These are phyloP conservation scores for Cheilosia impressa DNA, from an alignment of 2,888 invertebrate species.

Conservation along the genomic window DNA sequence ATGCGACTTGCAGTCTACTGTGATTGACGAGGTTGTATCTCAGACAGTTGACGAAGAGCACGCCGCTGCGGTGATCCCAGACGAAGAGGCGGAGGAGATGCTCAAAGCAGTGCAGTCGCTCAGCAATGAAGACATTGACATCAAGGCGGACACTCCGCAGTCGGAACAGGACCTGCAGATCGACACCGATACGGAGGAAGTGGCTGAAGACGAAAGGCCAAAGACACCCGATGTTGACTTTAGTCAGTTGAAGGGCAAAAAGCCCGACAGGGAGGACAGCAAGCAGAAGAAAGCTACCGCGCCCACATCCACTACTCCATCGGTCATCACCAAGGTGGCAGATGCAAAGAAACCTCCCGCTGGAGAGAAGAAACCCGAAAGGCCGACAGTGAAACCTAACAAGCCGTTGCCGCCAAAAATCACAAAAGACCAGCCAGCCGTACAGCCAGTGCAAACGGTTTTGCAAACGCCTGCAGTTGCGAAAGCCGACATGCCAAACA, in stretches of 20 bases:
- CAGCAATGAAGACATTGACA: conserved; percentile 88
- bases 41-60: conserved; percentile 81
- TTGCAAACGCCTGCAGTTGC: conserved; percentile 76
- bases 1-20: conserved; percentile 79
- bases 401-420: conserved; percentile 80
- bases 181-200: conserved; percentile 93
- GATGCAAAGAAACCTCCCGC: conserved; percentile 23
- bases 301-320: conserved; percentile 58
- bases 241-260: conserved; percentile 51
- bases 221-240: conserved; percentile 84
- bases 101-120: conserved; percentile 93
- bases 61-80: conserved; percentile 84
- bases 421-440: conserved; percentile 80
- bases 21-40: conserved; percentile 84
- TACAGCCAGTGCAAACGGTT: conserved; percentile 81
- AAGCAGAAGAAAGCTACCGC: conserved; percentile 34
- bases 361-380: conserved; percentile 75
- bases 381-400: conserved; percentile 77
- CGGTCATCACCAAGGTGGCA: conserved; percentile 80
- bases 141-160: conserved; percentile 93
- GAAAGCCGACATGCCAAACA: conserved; percentile 33
- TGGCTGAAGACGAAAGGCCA: conserved; percentile 85
- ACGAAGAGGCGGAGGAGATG: conserved; percentile 92
- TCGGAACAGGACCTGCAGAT: conserved; percentile 93
- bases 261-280: conserved; percentile 12